These are phyloP conservation scores for Ctenicera cuprea DNA, from an alignment of 2,888 invertebrate genomes.

Conservation along the genomic window DNA sequence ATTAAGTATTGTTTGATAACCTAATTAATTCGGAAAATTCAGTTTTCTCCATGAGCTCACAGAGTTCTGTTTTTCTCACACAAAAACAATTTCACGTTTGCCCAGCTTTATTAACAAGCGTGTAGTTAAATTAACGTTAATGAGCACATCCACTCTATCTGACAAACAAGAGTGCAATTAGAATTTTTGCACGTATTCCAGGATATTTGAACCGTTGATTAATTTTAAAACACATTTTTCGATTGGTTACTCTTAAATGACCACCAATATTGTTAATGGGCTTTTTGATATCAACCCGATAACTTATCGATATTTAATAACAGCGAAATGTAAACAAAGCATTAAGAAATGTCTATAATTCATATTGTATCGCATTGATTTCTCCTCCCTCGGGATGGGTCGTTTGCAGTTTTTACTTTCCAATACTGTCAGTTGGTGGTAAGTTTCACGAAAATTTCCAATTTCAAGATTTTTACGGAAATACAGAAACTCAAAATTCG, in stretches of 20 bases:
- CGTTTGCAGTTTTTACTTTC: too few relatives aligned
- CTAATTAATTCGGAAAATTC: slow-evolving; percentile 57
- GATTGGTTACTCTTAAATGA: neutral
- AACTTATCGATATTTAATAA: too few relatives aligned
- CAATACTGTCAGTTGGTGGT: too few relatives aligned
- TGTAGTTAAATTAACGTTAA: slow-evolving; percentile 34
- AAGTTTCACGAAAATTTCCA: too few relatives aligned
- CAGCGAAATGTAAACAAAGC: too few relatives aligned
- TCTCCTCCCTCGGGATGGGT: too few relatives aligned
- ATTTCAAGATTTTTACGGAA: too few relatives aligned
- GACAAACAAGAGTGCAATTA: slow-evolving; percentile 34
- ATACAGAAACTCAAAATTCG: too few relatives aligned
- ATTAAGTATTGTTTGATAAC: slow-evolving; percentile 70
- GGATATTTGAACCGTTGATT: slow-evolving; percentile 26
- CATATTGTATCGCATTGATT: too few relatives aligned
- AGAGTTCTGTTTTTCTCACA: slow-evolving; percentile 18
- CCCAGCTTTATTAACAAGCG: slow-evolving; percentile 32
- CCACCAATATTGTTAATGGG: neutral
- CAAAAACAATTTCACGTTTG: slow-evolving; percentile 36
- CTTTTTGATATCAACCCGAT: too few relatives aligned
- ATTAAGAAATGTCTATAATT: too few relatives aligned
- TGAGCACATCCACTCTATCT: slow-evolving; percentile 25
- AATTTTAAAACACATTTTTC: slow-evolving; percentile 22
- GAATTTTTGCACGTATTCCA: slow-evolving; percentile 30
- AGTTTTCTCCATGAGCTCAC: slow-evolving; percentile 30